Base-by-base conservation (phyloP, 2,888 invertebrate species). In the Timema podura region DNA sequence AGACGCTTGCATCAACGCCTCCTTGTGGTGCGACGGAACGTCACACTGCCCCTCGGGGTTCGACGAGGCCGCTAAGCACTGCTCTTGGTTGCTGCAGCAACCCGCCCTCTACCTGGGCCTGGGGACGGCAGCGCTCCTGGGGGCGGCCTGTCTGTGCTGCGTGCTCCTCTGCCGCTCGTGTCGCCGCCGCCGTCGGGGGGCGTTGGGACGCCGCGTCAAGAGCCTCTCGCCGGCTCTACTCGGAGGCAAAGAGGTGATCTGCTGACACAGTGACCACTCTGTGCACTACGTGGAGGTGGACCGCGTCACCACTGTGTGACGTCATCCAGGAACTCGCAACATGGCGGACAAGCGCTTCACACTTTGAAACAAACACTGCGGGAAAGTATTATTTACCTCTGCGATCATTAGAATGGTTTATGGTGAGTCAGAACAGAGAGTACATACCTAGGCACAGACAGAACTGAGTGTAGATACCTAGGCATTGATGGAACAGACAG, bases 181-280 rank as follows among this genome's bases (percentile, higher is more conserved):
- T 64, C 69, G 59, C 65, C 65, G 69, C 10, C 61, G 70, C 57
- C 75, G 77, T 77, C 73, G 76, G 77, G 73, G 77, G 78, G 48
- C 80, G 80, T 74, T 75, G 84, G 84, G 51, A 85, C 86, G 49
- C 76, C 69, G 82, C 86, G 65, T 85, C 86, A 46, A 76, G 81
- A 74, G 78, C 65, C 72, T 76, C 46, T 71, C 75, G 45, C 48
- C 72, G 30, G 70, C 76, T 54, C 73, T 74, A 66, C 15, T 47
- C 30, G 48, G 70, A 49, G 70, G 70, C 46, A 93, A 93, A 82
- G 93, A 92, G 82, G 91, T 93, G 84, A 92, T 93, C 88, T 93
- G 93, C 93, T 94, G 94, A 94, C 93, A 92, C 87, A 92, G 90
- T 90, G 93, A 93, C 88, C 92, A 92, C 91, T 93, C 93, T 89